Percentiles rank a stretch among this genome's conserved stretches.
phyloP scores from a whole-genome alignment of 2,888 invertebrate species.

The Iselma pallidipennis region DNA sequence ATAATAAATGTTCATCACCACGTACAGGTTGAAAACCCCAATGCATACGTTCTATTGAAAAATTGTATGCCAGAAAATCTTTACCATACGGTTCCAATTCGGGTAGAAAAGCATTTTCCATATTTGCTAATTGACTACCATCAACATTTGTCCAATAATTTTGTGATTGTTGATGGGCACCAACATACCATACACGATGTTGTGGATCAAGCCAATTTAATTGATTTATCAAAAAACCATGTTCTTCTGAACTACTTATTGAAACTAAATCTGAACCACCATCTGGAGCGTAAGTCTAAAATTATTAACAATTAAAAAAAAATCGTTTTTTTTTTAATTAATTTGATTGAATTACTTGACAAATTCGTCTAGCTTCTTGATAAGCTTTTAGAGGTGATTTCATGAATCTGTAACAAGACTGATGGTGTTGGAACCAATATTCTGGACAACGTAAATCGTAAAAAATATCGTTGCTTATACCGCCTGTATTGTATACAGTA shows the following conservation, averaged over 20 bases:
- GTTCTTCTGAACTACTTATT: constrained; percentile 82
- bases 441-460: constrained; percentile 71
- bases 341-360: constrained; percentile 59
- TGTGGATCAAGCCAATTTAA: constrained; percentile 83
- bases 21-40: constrained; percentile 86
- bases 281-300: constrained; percentile 62
- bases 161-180: constrained; percentile 73
- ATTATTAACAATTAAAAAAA: constrained; percentile 18
- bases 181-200: constrained; percentile 85
- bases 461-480: constrained; percentile 37
- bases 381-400: constrained; percentile 81
- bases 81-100: constrained; percentile 63
- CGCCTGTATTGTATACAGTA: constrained; percentile 21
- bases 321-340: neutral
- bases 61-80: constrained; percentile 81
- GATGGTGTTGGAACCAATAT: constrained; percentile 81
- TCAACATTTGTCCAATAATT: constrained; percentile 87
- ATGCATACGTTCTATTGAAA: constrained; percentile 69
- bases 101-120: constrained; percentile 82
- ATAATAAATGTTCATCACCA: constrained; percentile 76
- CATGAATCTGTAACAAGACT: constrained; percentile 87
- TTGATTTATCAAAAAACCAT: constrained; percentile 82
- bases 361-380: constrained; percentile 81
- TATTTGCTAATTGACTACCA: constrained; percentile 73
- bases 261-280: constrained; percentile 76